A percentile compares a stretch with the other conserved stretches of the same genome.
Conservation (phyloP, 2,113 vertebrate genomes). For the Nyctibius bracteatus region DNA sequence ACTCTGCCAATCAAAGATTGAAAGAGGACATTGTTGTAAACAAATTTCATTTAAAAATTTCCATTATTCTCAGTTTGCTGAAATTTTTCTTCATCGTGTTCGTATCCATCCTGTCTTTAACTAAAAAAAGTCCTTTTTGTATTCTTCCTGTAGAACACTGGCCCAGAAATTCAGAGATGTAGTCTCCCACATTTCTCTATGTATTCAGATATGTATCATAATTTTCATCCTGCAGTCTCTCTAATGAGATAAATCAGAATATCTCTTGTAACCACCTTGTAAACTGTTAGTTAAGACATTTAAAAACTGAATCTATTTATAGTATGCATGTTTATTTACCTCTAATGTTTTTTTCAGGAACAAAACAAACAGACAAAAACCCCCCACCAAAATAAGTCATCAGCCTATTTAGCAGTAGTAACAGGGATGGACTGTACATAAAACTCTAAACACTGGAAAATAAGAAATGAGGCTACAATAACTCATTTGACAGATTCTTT, state of each 20-base stretch:
- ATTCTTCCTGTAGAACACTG: background rate
- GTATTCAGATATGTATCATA: background rate
- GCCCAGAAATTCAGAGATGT: background rate
- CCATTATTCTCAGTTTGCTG: background rate
- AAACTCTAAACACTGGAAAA: background rate
- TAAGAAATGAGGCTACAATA: conserved; percentile 9
- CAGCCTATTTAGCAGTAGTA: background rate
- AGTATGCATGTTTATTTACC: background rate
- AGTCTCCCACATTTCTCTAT: background rate
- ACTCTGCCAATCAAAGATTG: background rate
- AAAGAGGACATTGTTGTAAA: background rate
- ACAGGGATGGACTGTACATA: background rate
- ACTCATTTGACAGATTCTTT: conserved; percentile 7
- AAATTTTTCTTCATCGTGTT: background rate
- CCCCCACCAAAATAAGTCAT: background rate
- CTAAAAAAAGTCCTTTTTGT: background rate
- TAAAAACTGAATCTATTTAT: background rate
- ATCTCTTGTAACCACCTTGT: background rate
- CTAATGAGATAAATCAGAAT: background rate
- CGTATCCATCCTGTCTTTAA: background rate
- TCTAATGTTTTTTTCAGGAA: background rate
- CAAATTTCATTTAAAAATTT: background rate
- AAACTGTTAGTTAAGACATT: background rate
- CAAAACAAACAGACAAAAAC: background rate
- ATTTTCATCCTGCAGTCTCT: background rate